phyloP scores from a whole-genome alignment of 2,113 vertebrate species.

The Pontoporia blainvillei region DNA sequence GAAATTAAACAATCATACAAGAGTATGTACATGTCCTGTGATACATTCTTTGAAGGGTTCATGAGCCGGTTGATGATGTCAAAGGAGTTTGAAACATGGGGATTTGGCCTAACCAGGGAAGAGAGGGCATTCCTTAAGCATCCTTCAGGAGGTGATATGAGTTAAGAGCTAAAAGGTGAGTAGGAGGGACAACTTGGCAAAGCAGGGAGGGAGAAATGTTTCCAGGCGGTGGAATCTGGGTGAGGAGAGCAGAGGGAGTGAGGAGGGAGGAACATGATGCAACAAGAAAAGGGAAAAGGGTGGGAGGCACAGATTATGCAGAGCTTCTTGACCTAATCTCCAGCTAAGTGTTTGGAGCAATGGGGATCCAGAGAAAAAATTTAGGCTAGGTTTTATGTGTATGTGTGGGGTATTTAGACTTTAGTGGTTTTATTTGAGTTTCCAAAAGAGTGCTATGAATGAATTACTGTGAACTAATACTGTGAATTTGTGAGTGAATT shows the following conservation, averaged over 20 bases:
- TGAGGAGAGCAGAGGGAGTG: background rate
- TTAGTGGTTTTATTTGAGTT: background rate
- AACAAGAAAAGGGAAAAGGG: background rate
- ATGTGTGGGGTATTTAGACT: background rate
- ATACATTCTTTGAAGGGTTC: background rate
- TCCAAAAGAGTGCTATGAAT: background rate
- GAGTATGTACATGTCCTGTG: background rate
- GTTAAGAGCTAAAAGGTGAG: background rate
- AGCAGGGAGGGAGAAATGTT: background rate
- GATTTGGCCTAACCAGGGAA: background rate
- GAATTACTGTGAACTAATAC: background rate
- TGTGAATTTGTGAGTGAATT: background rate
- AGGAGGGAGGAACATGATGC: background rate
- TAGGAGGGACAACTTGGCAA: background rate
- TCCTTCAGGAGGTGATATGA: background rate
- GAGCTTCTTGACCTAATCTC: background rate
- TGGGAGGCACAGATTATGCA: rapidly evolving
- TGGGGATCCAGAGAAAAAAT: background rate
- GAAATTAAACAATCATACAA: background rate
- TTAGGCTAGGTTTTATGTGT: background rate
- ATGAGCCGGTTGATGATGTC: background rate
- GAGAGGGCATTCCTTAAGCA: background rate
- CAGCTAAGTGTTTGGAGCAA: background rate
- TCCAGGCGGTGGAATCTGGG: background rate
- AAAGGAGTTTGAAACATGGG: background rate